Evolutionary conservation across 2,888 invertebrate genomes (phyloP), one percentile per base, ranked within the genome.

Genomic region (Cantharis nigra): DNA sequence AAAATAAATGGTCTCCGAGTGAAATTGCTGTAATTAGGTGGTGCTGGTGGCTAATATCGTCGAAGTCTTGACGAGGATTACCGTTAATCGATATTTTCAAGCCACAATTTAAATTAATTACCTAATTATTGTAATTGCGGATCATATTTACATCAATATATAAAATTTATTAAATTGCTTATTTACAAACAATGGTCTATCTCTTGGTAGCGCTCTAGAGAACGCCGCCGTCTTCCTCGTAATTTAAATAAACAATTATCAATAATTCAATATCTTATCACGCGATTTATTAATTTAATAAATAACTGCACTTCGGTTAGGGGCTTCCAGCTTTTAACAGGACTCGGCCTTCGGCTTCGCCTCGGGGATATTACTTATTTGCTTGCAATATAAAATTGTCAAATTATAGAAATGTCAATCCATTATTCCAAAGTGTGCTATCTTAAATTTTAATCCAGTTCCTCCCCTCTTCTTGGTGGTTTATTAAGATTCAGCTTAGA

Each of bases 41-140:
- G 28, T 71, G 26, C 28, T 63, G 71, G 26, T 18, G 63, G 26
- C 28, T 71, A 63, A 71, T 71, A 64, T 63, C 64, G 20, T 64
- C 64, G 28, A 71, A 23, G 71, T 71, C 64, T 16, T 71, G 64
- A 71, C 64, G 63, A 64, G 64, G 64, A 71, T 71, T 71, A 30
- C 64, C 18, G 71, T 62, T 71, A 30, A 71, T 71, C 71, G n/a
- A 20, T 26, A 64, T 18, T 64, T 64, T 71, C 49, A 49, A 49
- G n/a, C 49, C 49, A 49, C 49, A 49, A 49, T 49, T 49, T n/a
- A 9, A 49, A 49, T 49, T 49, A 49, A n/a, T 49, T n/a, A 9
- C n/a, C 49, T 49, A 49, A 49, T 49, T 49, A 49, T n/a, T 49
- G 49, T 49, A 49, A 49, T 49, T 49, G 49, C 49, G 7, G 49